Conservation (phyloP, 1,140 invertebrate genomes). For the Drosophila lini region DNA sequence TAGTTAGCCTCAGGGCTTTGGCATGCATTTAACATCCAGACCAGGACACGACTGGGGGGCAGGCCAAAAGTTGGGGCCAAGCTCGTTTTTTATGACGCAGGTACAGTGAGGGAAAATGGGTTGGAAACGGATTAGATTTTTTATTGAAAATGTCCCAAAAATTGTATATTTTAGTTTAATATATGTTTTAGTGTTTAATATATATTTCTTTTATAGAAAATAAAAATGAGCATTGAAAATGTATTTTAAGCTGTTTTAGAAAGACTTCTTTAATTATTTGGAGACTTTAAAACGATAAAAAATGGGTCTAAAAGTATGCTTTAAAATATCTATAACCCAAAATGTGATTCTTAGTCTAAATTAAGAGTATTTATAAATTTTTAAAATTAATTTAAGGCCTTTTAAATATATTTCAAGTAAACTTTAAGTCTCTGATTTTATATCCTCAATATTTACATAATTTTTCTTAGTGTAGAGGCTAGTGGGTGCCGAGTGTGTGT, state of each 20-base stretch:
- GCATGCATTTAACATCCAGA: conserved; percentile 74
- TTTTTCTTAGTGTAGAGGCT: conserved; percentile 1
- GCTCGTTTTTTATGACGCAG: conserved; percentile 52
- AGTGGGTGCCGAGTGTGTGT: conserved; percentile 11
- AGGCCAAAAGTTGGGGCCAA: conserved; percentile 50
- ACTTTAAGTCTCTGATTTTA: too few species aligned
- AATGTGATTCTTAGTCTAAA: neutral
- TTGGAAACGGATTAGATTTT: neutral
- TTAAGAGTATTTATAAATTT: neutral
- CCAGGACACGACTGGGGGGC: conserved; percentile 33
- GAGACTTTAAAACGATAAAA: neutral
- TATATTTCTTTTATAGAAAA: too few species aligned
- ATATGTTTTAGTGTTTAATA: neutral
- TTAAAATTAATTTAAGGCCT: neutral
- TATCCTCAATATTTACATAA: neutral
- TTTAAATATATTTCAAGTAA: too few species aligned
- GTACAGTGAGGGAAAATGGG: conserved; percentile 6
- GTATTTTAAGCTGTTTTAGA: neutral
- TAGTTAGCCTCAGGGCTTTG: conserved; percentile 75
- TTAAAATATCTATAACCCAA: neutral
- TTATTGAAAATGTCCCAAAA: neutral
- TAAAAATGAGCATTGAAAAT: too few species aligned
- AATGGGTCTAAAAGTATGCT: neutral
- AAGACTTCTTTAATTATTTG: neutral
- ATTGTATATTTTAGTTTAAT: too few species aligned